These are phyloP conservation scores for Onthophagus sagittarius DNA, from an alignment of 2,888 invertebrate species.

Conservation along the genomic window DNA sequence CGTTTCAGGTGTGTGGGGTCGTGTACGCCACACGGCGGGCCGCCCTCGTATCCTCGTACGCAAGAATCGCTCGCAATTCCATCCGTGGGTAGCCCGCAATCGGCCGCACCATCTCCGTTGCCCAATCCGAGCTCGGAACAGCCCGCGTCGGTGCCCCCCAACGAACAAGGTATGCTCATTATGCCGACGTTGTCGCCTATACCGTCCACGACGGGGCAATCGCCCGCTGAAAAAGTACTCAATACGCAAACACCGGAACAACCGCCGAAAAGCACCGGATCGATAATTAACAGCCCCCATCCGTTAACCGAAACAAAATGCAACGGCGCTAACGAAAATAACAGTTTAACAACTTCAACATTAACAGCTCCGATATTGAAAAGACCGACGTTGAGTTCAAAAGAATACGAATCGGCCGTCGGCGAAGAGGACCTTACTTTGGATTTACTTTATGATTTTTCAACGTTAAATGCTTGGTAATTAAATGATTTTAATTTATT, in stretches of 20 bases:
- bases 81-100: constrained; percentile 53
- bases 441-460: constrained; percentile 85
- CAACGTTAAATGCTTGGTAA: constrained; percentile 79
- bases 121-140: constrained; percentile 65
- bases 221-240: constrained; percentile 36
- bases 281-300: constrained; percentile 35
- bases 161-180: constrained; percentile 58
- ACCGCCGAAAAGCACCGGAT: constrained; percentile 36
- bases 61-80: constrained; percentile 54
- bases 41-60: constrained; percentile 64
- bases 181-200: constrained; percentile 74
- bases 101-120: constrained; percentile 60
- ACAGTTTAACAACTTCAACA: constrained; percentile 26
- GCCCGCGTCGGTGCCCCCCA: constrained; percentile 64
- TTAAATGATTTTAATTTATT: constrained; percentile 34
- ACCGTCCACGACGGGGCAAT: constrained; percentile 49
- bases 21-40: constrained; percentile 60
- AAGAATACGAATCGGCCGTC: constrained; percentile 74
- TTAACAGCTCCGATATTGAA: constrained; percentile 50
- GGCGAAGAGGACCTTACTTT: constrained; percentile 77
- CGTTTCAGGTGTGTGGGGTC: constrained; percentile 44
- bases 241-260: constrained; percentile 30
- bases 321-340: constrained; percentile 28
- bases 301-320: constrained; percentile 36
- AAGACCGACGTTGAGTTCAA: constrained; percentile 73